Evolutionary conservation across 37 sponge, comb jelly and placozoan genomes (phyloP).

Genomic region (Lycopodina hypogea): DNA sequence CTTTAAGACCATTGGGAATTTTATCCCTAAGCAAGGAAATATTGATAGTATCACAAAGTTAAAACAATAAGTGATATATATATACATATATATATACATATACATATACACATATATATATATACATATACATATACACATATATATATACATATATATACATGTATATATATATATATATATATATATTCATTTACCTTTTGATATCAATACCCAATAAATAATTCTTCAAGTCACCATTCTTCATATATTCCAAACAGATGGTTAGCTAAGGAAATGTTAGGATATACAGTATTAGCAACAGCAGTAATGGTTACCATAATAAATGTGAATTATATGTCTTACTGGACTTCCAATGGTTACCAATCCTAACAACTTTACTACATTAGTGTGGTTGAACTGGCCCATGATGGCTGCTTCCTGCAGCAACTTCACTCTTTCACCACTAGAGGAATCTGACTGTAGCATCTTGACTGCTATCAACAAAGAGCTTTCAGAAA

Average conservation of each 20-base stretch:
- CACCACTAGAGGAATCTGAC: background rate
- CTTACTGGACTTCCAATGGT: slow-evolving; percentile 49
- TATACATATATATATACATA: too few relatives aligned
- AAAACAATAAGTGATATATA: too few relatives aligned
- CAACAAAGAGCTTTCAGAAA: background rate
- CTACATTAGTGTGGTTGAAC: slow-evolving; percentile 50
- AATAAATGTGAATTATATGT: background rate
- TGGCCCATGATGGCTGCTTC: slow-evolving; percentile 72
- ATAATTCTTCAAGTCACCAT: slow-evolving; percentile 56
- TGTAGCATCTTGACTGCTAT: slow-evolving; percentile 51
- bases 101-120: too few relatives aligned
- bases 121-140: too few relatives aligned
- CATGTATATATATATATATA: too few relatives aligned
- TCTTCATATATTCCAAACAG: slow-evolving; percentile 3
- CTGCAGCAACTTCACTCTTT: slow-evolving; percentile 48
- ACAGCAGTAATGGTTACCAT: background rate
- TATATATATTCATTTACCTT: too few relatives aligned
- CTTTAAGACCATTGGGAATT: background rate
- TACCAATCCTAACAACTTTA: slow-evolving; percentile 45
- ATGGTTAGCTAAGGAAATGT: background rate
- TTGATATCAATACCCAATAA: background rate
- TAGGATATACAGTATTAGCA: background rate
- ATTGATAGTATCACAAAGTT: background rate
- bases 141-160: too few relatives aligned
- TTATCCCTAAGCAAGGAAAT: background rate